Evolutionary conservation across 2,888 invertebrate species (phyloP), one percentile per base, ranked within the genome.

Genomic region (Geotrupes spiniger): DNA sequence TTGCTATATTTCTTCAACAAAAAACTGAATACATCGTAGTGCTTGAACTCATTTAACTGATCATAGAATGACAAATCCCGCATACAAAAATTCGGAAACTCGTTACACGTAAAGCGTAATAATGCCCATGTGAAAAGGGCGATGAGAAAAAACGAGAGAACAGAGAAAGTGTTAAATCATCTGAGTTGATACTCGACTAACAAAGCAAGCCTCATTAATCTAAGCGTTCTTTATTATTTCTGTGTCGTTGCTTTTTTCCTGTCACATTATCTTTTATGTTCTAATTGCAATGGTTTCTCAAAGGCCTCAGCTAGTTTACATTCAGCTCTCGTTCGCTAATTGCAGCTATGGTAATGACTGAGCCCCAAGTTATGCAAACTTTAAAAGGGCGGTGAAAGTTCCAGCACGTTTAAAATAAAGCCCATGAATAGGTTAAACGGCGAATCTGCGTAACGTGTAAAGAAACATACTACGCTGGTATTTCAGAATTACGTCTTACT

Each of bases 131-230:
- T 29, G 29, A 10, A 29, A 10, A 3, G 29, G 27, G 9, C n/a
- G 37, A 37, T 29, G 27, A 17, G 21, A 38, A 17, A 45, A 38
- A 45, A 45, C 17, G 27, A 38, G 26, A 28, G 29, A 16, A 17
- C 16, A 48, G 54, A 46, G 51, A 50, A 52, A 57, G 57, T 57
- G 57, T 53, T 53, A 55, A 57, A 57, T 57, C 54, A 52, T 55
- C 49, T 55, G 53, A 53, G 53, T 53, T 52, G 53, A 51, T 62
- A 60, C 60, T 64, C 57, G 56, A 56, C 57, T 61, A 58, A 64
- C 64, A 66, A 65, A 65, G 65, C 63, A 63, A 64, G 65, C 66
- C 63, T 64, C 69, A 66, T 70, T 69, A 70, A 67, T 65, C 63
- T 58, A 57, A 65, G 66, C 60, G 64, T 64, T 64, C 66, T 66